Conservation (phyloP, 2,113 vertebrate species). For the Talpa occidentalis region DNA sequence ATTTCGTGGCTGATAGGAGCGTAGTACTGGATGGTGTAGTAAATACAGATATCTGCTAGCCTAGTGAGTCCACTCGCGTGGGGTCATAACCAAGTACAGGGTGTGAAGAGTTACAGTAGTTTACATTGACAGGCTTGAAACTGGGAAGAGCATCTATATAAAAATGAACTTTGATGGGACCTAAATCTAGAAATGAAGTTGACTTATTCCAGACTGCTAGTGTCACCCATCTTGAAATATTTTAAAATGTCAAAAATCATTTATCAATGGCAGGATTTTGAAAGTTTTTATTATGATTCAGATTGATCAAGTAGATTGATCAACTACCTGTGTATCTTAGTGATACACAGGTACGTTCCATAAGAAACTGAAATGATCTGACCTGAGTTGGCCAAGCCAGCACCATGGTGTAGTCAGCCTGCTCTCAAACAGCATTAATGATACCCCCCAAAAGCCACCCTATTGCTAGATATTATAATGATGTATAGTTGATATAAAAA, state of each 20-base stretch:
- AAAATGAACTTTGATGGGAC: neutral
- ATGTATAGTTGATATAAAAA: no score
- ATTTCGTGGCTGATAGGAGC: no score
- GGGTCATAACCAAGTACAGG: neutral
- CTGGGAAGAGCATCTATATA: neutral
- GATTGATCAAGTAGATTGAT: neutral
- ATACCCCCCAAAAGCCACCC: no score
- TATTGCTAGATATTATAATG: no score
- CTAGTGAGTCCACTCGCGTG: no score
- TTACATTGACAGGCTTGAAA: neutral
- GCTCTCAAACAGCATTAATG: no score
- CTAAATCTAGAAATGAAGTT: neutral
- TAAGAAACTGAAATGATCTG: neutral
- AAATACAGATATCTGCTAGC: neutral
- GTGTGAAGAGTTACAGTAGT: neutral
- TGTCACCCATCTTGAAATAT: neutral
- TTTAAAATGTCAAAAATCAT: neutral
- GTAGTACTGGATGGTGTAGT: neutral
- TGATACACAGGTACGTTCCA: neutral
- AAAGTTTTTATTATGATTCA: neutral
- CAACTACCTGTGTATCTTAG: neutral
- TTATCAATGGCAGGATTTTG: neutral
- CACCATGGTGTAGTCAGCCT: neutral
- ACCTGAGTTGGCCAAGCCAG: neutral
- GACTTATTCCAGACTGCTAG: neutral